phyloP scores from a whole-genome alignment of 2,888 invertebrate genomes.

The Ichneumon xanthorius region DNA sequence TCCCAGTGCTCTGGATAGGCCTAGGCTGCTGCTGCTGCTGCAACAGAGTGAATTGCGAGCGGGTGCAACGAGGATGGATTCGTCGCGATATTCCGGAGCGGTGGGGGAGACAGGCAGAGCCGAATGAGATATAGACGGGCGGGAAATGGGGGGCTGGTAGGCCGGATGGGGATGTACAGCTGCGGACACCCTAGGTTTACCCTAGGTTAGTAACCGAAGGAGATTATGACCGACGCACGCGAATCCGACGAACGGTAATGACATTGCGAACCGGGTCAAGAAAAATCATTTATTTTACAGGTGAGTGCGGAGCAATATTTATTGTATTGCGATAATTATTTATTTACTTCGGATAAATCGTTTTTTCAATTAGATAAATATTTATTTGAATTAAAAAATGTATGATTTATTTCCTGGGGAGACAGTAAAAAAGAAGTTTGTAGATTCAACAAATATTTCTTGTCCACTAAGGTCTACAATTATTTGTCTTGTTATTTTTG shows the following conservation, averaged over 20 bases:
- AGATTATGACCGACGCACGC: conserved; percentile 33
- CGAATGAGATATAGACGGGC: conserved; percentile 62
- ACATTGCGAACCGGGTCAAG: conserved; percentile 30
- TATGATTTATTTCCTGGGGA: no score
- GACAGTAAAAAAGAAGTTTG: no score
- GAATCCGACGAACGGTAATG: conserved; percentile 36
- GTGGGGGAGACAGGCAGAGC: conserved; percentile 28
- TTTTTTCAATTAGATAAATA: no score
- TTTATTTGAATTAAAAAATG: no score
- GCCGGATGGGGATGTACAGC: conserved; percentile 56
- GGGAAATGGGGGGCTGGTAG: conserved; percentile 36
- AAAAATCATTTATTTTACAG: not conserved
- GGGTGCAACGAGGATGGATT: conserved; percentile 62
- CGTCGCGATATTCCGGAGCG: conserved; percentile 47
- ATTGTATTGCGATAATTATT: no score
- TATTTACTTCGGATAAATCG: no score
- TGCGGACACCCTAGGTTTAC: conserved; percentile 49
- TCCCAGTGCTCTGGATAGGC: conserved; percentile 19
- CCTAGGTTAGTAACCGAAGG: conserved; percentile 53
- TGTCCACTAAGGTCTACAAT: no score
- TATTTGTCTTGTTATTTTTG: no score
- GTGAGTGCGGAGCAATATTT: no score
- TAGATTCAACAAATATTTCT: no score
- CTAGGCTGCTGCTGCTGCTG: conserved; percentile 13
- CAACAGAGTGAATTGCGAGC: conserved; percentile 3